A percentile compares a stretch with the other conserved stretches of the same genome.
Evolutionary conservation across 64 coral and sea anemone genomes (phyloP).

Genomic region (Anthopleura sola): DNA sequence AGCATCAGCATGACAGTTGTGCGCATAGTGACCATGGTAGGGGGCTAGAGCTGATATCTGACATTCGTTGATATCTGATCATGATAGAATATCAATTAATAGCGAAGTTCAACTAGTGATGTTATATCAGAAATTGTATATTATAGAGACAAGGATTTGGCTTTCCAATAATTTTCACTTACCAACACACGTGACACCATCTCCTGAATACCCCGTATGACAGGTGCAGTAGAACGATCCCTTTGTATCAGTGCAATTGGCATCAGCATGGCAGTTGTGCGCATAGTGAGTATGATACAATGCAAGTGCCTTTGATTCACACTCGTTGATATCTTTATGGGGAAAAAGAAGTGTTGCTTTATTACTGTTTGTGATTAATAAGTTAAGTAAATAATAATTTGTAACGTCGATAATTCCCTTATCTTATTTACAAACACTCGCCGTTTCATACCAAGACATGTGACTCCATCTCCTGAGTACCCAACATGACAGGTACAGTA

Average conservation of each 20-base stretch:
- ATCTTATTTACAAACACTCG: too few relatives aligned
- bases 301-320: neutral
- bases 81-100: neutral
- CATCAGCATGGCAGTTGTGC: conserved; percentile 47
- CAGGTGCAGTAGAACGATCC: conserved; percentile 62
- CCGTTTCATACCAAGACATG: too few relatives aligned
- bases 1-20: conserved; percentile 73
- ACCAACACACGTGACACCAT: conserved; percentile 51
- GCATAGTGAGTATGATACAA: conserved; percentile 34
- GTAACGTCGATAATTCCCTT: too few relatives aligned
- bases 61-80: conserved; percentile 65
- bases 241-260: conserved; percentile 56
- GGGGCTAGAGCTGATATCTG: neutral
- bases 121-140: too few relatives aligned
- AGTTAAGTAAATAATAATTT: too few relatives aligned
- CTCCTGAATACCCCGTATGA: conserved; percentile 60
- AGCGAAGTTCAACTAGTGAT: neutral
- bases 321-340: conserved; percentile 34
- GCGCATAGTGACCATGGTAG: conserved; percentile 16
- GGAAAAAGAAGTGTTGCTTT: conserved; percentile 50
- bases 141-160: neutral
- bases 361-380: too few relatives aligned
- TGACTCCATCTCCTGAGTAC: too few relatives aligned
- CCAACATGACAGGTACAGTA: too few relatives aligned
- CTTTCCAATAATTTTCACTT: too few relatives aligned